Evolutionary conservation across 2,888 invertebrate genomes (phyloP), one percentile per base, ranked within the genome.

Genomic region (Heliconius erato): DNA sequence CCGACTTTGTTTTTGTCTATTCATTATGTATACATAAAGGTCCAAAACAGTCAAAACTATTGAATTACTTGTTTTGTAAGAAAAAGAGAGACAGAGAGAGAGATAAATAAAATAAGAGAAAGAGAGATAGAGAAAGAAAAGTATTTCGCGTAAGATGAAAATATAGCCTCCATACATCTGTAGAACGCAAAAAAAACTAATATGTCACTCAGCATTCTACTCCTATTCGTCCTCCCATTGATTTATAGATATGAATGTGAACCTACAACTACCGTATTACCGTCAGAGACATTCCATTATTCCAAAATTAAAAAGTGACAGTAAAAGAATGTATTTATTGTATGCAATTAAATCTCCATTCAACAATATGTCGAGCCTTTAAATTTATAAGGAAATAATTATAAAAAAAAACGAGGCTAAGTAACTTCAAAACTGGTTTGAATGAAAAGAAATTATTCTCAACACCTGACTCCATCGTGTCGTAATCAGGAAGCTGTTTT

Each of bases 331-430:
- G 35, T 69, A 69, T 49, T 54, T 9, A 28, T 3, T 44, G 35
- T n/a, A 76, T 35, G 35, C 40, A 40, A 76, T 76, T n/a, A 76
- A 63, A 63, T 76, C 35, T 76, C 49, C 44, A 78, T 44, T 78
- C 32, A 44, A 67, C 63, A 63, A 74, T 74, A 74, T 74, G 28
- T 69, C 40, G 54, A 19, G 54, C 32, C 71, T 74, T 80, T 76
- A 44, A 74, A 83, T 35, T 69, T 19, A 65, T 26, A 76, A 63
- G 76, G 35, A 76, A 76, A 63, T 76, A 76, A 76, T 63, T 63
- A 76, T 72, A 16, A 35, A 74, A 44, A n/a, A 69, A 79, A 81
- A 79, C 54, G 49, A 79, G 82, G 79, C 82, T 83, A 82, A 82
- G 74, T 82, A 71, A 32, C 65, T 80, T 77, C 28, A 67, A 35